Percentiles rank a stretch among this genome's conserved stretches.
phyloP scores from a whole-genome alignment of 2,113 vertebrate species.

The Carassius auratus region DNA sequence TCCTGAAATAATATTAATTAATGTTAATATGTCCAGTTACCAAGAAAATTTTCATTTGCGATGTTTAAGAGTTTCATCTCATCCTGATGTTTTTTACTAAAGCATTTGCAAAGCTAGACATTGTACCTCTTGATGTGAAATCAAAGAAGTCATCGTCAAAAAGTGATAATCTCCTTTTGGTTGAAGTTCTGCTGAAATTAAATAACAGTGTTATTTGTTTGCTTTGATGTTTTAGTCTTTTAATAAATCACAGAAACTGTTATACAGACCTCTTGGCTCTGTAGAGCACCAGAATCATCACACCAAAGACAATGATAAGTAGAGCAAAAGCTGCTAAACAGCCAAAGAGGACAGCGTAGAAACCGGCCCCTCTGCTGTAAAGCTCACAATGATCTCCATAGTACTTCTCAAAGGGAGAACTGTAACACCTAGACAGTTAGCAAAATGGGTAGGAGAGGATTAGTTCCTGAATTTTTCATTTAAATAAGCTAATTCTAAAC shows the following conservation, averaged over 20 bases:
- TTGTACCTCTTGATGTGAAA: constrained; percentile 61
- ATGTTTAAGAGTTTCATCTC: background rate
- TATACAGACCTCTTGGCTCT: constrained; percentile 34
- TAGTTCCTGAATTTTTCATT: background rate
- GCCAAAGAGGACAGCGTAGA: constrained; percentile 75
- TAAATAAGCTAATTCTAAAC: background rate
- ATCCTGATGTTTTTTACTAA: background rate
- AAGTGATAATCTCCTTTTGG: constrained; percentile 29
- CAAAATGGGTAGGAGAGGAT: background rate
- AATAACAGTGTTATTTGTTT: background rate
- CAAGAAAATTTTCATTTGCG: background rate
- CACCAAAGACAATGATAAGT: constrained; percentile 58
- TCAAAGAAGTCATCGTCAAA: constrained; percentile 69
- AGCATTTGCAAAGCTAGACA: background rate
- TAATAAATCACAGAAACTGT: background rate
- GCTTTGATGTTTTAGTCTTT: background rate
- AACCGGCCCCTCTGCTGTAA: constrained; percentile 63
- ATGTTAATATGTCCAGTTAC: background rate
- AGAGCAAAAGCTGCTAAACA: constrained; percentile 65
- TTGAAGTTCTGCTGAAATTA: background rate
- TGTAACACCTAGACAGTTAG: constrained; percentile 62
- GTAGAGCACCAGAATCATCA: constrained; percentile 49
- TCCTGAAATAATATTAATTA: constrained; percentile 10
- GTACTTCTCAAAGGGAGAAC: constrained; percentile 61
- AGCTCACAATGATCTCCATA: constrained; percentile 69